Conservation (phyloP, 2,888 invertebrate species). For the Phaonia tiefii region DNA sequence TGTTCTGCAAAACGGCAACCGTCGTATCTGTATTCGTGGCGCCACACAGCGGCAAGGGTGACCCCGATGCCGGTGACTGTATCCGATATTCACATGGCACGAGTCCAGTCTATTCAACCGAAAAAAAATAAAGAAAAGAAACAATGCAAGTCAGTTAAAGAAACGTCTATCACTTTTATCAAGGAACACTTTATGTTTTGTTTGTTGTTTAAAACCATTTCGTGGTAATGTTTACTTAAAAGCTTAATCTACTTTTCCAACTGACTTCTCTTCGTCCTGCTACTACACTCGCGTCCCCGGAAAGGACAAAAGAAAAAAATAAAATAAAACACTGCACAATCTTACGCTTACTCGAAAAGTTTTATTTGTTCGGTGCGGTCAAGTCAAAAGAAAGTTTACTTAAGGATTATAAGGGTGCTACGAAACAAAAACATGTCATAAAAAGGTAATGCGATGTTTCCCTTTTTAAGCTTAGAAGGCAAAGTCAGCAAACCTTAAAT, state of each 20-base stretch:
- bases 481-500: background rate
- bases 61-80: constrained; percentile 83
- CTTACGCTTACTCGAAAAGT: constrained; percentile 14
- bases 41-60: constrained; percentile 84
- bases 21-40: constrained; percentile 79
- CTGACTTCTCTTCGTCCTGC: constrained; percentile 5
- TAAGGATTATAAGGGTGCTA: constrained; percentile 49
- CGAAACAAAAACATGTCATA: constrained; percentile 20
- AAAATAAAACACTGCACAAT: background rate
- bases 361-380: constrained; percentile 48
- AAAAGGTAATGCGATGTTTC: constrained; percentile 3
- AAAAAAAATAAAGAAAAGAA: constrained; percentile 54
- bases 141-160: too few relatives aligned
- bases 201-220: constrained; percentile 30
- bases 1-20: constrained; percentile 81
- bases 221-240: constrained; percentile 67
- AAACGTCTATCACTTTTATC: background rate
- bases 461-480: background rate
- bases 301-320: background rate
- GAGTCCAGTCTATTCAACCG: constrained; percentile 88
- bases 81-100: constrained; percentile 90
- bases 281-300: too few relatives aligned
- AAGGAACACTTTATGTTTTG: constrained; percentile 20
- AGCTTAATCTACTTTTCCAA: constrained; percentile 64
- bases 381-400: constrained; percentile 67